phyloP scores from a whole-genome alignment of 1,140 invertebrate genomes.

The Drosophila rufa region DNA sequence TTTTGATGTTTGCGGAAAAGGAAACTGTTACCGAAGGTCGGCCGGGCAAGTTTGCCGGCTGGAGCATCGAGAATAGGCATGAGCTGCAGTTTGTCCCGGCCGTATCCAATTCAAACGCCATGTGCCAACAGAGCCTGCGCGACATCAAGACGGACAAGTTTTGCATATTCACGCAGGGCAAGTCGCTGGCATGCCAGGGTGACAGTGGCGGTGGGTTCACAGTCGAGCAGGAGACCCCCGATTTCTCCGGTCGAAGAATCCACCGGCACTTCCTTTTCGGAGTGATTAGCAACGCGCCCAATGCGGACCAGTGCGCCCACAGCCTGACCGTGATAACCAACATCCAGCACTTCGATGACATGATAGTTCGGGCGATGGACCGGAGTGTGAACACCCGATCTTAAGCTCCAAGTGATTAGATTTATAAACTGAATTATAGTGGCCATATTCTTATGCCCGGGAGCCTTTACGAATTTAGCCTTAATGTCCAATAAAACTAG shows the following conservation, averaged over 20 bases:
- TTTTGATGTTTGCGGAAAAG: constrained; percentile 45
- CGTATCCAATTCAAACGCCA: constrained; percentile 43
- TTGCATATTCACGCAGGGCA: constrained; percentile 65
- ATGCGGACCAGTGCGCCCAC: constrained; percentile 65
- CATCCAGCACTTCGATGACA: constrained; percentile 55
- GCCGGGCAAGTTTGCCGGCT: constrained; percentile 60
- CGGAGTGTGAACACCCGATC: constrained; percentile 35
- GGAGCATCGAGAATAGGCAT: constrained; percentile 59
- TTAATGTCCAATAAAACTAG: constrained; percentile 16
- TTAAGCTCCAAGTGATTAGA: constrained; percentile 11
- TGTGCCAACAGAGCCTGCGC: constrained; percentile 19
- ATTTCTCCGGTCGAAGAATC: constrained; percentile 7
- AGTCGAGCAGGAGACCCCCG: not conserved
- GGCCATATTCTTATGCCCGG: constrained; percentile 4
- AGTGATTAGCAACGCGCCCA: constrained; percentile 72
- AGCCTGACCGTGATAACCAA: constrained; percentile 67
- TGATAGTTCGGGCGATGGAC: constrained; percentile 45
- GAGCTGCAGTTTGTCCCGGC: constrained; percentile 68
- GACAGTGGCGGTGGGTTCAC: constrained; percentile 73
- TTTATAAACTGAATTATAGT: not conserved
- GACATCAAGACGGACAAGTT: constrained; percentile 69
- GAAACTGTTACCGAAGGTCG: constrained; percentile 55
- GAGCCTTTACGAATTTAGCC: constrained; percentile 3
- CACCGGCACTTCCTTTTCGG: constrained; percentile 51
- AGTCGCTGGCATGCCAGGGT: constrained; percentile 62